These are phyloP conservation scores for Tinea semifulvella DNA, from an alignment of 2,888 invertebrate genomes.

Conservation along the genomic window DNA sequence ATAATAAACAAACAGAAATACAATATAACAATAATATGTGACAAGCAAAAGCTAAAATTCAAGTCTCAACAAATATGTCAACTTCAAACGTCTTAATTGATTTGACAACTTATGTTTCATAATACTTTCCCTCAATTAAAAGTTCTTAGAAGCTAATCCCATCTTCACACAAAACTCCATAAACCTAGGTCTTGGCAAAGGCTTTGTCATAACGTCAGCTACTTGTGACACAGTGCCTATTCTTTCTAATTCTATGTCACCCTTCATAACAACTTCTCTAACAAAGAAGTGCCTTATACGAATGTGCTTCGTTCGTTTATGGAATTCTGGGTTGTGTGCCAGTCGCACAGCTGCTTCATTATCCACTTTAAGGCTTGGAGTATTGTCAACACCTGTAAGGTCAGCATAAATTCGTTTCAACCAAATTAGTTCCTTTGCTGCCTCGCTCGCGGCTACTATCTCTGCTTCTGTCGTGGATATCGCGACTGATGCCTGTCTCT, in stretches of 20 bases:
- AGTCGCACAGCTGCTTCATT: slow-evolving; percentile 23
- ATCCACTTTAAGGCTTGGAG: slow-evolving; percentile 21
- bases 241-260: background rate
- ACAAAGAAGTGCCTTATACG: slow-evolving; percentile 16
- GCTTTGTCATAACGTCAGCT: slow-evolving; percentile 18
- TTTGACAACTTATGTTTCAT: too few relatives aligned
- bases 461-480: slow-evolving; percentile 29
- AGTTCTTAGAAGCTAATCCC: too few relatives aligned
- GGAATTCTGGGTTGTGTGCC: slow-evolving; percentile 23
- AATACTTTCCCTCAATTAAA: too few relatives aligned
- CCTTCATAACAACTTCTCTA: slow-evolving; percentile 6
- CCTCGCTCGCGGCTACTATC: slow-evolving; percentile 26
- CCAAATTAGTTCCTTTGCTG: slow-evolving; percentile 26
- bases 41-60: too few relatives aligned
- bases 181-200: slow-evolving; percentile 11
- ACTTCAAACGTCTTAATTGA: too few relatives aligned
- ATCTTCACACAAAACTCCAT: background rate
- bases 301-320: slow-evolving; percentile 24
- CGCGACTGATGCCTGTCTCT: slow-evolving; percentile 25
- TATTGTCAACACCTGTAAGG: slow-evolving; percentile 3
- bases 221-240: slow-evolving; percentile 11
- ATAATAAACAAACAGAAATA: too few relatives aligned
- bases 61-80: too few relatives aligned
- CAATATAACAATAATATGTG: too few relatives aligned
- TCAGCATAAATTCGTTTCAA: slow-evolving; percentile 20